A percentile compares a stretch with the other conserved stretches of the same genome.
These are phyloP conservation scores for Clarias laeviceps DNA, from an alignment of 2,797 vertebrate genomes.

Conservation along the genomic window DNA sequence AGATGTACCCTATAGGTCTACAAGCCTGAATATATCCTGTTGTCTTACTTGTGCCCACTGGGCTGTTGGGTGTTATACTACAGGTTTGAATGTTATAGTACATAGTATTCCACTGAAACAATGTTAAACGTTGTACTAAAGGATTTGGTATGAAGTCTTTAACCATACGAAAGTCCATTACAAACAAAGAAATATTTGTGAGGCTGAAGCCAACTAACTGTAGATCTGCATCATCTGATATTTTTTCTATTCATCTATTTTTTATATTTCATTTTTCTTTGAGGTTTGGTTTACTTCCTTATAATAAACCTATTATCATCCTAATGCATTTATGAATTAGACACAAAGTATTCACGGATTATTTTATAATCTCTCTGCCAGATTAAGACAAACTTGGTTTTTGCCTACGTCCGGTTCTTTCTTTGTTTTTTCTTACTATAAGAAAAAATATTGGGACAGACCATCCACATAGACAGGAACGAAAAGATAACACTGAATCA, in stretches of 20 bases:
- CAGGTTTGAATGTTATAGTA: background rate
- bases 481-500: background rate
- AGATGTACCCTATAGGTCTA: too few relatives aligned
- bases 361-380: background rate
- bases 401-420: background rate
- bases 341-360: background rate
- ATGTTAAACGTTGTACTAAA: background rate
- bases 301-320: background rate
- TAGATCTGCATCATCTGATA: background rate
- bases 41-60: too few relatives aligned
- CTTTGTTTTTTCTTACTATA: background rate
- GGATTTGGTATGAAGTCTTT: background rate
- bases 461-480: background rate
- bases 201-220: background rate
- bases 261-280: too few relatives aligned
- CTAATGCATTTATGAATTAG: background rate
- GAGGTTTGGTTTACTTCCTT: background rate
- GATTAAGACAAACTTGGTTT: background rate
- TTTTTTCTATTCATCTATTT: background rate
- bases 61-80: background rate
- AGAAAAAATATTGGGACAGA: background rate
- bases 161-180: background rate
- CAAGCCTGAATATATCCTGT: too few relatives aligned
- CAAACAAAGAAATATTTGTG: background rate
- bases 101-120: too few relatives aligned